Evolutionary conservation across 2,888 invertebrate species (phyloP).

Genomic region (Macrophya alboannulata): DNA sequence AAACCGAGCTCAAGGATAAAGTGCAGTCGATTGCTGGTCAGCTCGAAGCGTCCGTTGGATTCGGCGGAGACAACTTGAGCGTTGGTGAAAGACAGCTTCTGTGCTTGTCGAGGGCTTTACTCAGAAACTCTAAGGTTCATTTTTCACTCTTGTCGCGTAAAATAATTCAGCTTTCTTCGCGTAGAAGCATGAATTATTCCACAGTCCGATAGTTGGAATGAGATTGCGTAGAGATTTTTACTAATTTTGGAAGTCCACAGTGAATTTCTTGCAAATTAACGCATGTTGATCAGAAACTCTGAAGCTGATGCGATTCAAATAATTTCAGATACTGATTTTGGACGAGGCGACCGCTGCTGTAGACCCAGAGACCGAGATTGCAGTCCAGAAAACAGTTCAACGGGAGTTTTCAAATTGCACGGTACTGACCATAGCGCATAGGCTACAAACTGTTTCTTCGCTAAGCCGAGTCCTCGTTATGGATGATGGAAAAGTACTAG

Average conservation of each 20-base stretch:
- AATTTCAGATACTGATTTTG: conserved; percentile 81
- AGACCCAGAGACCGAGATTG: conserved; percentile 82
- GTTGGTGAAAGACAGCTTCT: too few relatives aligned
- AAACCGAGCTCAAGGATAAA: conserved; percentile 79
- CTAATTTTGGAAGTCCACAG: neutral
- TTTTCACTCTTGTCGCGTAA: neutral
- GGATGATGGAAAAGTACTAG: conserved; percentile 81
- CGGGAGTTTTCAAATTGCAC: conserved; percentile 82
- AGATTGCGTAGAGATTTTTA: neutral
- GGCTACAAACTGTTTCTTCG: conserved; percentile 82
- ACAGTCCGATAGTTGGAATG: neutral
- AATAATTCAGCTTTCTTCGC: conserved; percentile 27
- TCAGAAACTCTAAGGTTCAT: too few relatives aligned
- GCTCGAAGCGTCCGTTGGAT: conserved; percentile 80
- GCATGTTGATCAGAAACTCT: neutral
- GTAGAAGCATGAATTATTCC: conserved; percentile 10
- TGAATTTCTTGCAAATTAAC: neutral
- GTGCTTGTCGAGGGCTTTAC: too few relatives aligned
- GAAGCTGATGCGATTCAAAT: neutral
- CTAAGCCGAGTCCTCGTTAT: conserved; percentile 83
- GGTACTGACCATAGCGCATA: conserved; percentile 84
- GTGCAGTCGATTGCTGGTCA: conserved; percentile 76
- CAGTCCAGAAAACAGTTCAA: conserved; percentile 81
- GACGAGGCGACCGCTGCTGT: conserved; percentile 83
- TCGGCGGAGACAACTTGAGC: too few relatives aligned